Percentiles rank a stretch among this genome's conserved stretches.
These are phyloP conservation scores for Chloroclysta siterata DNA, from an alignment of 2,888 invertebrate genomes.

Conservation along the genomic window DNA sequence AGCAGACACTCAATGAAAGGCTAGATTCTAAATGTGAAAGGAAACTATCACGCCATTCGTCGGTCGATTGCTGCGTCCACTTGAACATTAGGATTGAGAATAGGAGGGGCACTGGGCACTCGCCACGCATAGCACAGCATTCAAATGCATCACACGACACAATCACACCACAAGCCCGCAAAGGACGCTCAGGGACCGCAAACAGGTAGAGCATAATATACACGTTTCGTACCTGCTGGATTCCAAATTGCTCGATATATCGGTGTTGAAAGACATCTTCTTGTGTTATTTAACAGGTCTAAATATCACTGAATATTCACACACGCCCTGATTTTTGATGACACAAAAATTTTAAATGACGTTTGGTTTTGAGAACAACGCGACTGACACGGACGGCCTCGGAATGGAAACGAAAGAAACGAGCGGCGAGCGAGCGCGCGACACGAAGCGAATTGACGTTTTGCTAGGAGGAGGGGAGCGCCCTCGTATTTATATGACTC, in stretches of 20 bases:
- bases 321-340: slow-evolving; percentile 70
- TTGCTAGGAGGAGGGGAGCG: slow-evolving; percentile 75
- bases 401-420: slow-evolving; percentile 42
- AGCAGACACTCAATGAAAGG: slow-evolving; percentile 38
- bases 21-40: slow-evolving; percentile 52
- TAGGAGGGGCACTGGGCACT: slow-evolving; percentile 29
- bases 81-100: slow-evolving; percentile 22
- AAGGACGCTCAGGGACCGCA: slow-evolving; percentile 53
- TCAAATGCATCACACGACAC: slow-evolving; percentile 49
- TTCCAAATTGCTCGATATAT: slow-evolving; percentile 80
- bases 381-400: slow-evolving; percentile 57
- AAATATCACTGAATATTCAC: slow-evolving; percentile 81
- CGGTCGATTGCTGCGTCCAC: slow-evolving; percentile 36
- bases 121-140: slow-evolving; percentile 35
- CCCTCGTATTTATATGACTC: slow-evolving; percentile 76
- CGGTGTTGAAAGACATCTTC: slow-evolving; percentile 83
- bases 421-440: slow-evolving; percentile 56
- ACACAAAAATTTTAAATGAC: slow-evolving; percentile 67
- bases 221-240: slow-evolving; percentile 80
- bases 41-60: slow-evolving; percentile 42
- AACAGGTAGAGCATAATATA: slow-evolving; percentile 51
- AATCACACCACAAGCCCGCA: slow-evolving; percentile 41
- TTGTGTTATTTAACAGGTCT: slow-evolving; percentile 75
- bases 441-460: slow-evolving; percentile 73
- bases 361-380: slow-evolving; percentile 62